Base-by-base conservation (phyloP, 2,113 vertebrate genomes). In the Leiothrix lutea region DNA sequence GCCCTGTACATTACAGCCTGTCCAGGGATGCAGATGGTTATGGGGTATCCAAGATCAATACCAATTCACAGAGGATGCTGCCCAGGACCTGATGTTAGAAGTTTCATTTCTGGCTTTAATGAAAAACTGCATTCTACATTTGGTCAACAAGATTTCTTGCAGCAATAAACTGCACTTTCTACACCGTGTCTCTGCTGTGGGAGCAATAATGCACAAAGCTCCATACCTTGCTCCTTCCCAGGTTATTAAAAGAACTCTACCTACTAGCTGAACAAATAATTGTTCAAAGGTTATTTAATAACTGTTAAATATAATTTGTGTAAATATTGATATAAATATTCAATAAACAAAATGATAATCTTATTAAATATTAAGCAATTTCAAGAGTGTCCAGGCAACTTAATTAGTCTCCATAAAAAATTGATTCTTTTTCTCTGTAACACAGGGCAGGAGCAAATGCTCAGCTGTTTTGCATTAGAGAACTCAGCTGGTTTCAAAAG, bases 41-140 rank as follows among this genome's bases (percentile, higher is more conserved):
- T 70, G 60, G 86, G 82, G 40, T 77, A 86, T 85, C 36, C 50
- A 70, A 71, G 86, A 97, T 97, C 96, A 86, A 96, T 97, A 95
- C 15, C 80, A 92, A 91, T 95, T 89, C 94, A 83, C 77, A 92
- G 71, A 96, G 78, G 95, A 89, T 83, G n/a, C 80, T 95, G 58
- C 44, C 62, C 77, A 75, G 70, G 48, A 69, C 73, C 80, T 85
- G 45, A 44, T n/a, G 40, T 53, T 65, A 78, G 67, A 56, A 87
- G 24, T 95, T 97, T 97, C 71, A 96, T 97, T 96, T 95, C 81
- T 96, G 73, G 29, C 31, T 96, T 94, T 92, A 96, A 94, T 92
- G 78, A 96, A 97, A 97, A 96, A 74, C 71, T 95, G 56, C 77
- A 65, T 80, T 93, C 86, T 74, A 78, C 74, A 42, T 86, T 95